Evolutionary conservation across 2,113 vertebrate genomes (phyloP).

Genomic region (Reinhardtius hippoglossoides): DNA sequence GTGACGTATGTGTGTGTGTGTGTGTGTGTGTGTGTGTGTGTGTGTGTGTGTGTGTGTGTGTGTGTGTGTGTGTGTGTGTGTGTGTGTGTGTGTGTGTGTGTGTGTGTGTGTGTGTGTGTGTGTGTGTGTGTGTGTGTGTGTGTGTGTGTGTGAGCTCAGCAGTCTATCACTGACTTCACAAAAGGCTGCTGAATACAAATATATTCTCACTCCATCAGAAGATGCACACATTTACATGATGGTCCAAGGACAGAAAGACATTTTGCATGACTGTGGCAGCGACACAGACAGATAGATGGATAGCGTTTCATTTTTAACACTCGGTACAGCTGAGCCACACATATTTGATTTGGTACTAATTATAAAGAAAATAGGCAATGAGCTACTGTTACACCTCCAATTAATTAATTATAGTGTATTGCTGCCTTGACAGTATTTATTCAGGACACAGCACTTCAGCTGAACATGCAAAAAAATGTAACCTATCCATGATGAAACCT

Average conservation of each 20-base stretch:
- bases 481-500: too few relatives aligned
- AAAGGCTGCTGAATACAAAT: constrained; percentile 57
- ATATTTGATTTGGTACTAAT: background rate
- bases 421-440: background rate
- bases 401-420: background rate
- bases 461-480: too few relatives aligned
- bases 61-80: constrained; percentile 22
- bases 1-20: constrained; percentile 17
- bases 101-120: background rate
- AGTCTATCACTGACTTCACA: constrained; percentile 56
- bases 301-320: background rate
- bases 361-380: background rate
- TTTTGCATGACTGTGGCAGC: background rate
- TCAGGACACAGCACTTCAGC: background rate
- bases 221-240: constrained; percentile 30
- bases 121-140: background rate
- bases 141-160: constrained; percentile 55
- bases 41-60: constrained; percentile 5
- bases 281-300: constrained; percentile 12
- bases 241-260: constrained; percentile 4
- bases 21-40: background rate
- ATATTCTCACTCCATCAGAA: constrained; percentile 36
- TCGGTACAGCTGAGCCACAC: background rate
- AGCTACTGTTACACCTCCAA: background rate
- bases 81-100: background rate